Evolutionary conservation across 2,113 vertebrate species (phyloP).

Genomic region (Dolichotis patagonum): DNA sequence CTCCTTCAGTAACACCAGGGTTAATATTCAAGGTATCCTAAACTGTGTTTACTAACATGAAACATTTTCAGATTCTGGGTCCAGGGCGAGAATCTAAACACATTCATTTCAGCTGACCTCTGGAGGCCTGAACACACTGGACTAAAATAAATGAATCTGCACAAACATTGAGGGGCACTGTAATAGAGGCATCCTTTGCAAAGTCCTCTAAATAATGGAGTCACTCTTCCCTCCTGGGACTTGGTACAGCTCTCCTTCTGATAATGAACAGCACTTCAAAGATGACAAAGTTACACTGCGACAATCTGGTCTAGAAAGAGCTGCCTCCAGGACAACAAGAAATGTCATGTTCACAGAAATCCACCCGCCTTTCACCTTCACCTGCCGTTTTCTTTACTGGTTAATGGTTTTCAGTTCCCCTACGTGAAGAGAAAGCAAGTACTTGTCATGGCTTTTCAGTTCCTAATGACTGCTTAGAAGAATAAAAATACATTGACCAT

Average conservation of each 20-base stretch:
- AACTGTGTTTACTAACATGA: background rate
- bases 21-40: background rate
- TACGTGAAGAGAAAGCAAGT: background rate
- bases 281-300: background rate
- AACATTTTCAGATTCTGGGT: background rate
- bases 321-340: background rate
- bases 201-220: background rate
- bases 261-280: background rate
- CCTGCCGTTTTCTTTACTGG: background rate
- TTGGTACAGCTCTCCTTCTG: background rate
- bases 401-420: background rate
- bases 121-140: background rate
- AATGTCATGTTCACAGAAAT: background rate
- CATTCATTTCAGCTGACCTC: background rate
- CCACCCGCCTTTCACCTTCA: background rate
- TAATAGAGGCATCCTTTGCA: background rate
- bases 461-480: background rate
- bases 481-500: constrained; percentile 50
- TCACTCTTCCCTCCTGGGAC: background rate
- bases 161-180: background rate
- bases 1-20: background rate
- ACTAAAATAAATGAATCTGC: background rate
- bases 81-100: background rate
- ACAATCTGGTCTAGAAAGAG: background rate
- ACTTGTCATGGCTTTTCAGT: background rate